phyloP scores from a whole-genome alignment of 2,888 invertebrate genomes.

The Rhaphigaster nebulosa region DNA sequence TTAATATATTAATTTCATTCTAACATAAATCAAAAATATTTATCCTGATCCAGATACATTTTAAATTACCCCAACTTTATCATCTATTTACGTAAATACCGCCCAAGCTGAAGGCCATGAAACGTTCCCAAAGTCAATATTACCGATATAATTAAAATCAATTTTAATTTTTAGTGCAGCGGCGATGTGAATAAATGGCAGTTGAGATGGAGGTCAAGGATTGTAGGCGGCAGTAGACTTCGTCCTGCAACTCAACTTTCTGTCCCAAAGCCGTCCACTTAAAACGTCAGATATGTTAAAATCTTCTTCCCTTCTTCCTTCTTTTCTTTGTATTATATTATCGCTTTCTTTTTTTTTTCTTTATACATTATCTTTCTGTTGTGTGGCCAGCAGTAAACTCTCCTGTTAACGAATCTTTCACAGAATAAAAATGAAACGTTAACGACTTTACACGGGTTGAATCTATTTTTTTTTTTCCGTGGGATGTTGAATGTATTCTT shows the following conservation, averaged over 20 bases:
- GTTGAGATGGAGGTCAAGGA: constrained; percentile 49
- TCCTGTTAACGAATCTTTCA: constrained; percentile 3
- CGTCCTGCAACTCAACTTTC: constrained; percentile 44
- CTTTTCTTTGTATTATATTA: constrained; percentile 46
- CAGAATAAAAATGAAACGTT: constrained; percentile 15
- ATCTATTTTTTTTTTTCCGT: background rate
- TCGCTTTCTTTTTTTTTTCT: constrained; percentile 25
- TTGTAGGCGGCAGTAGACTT: constrained; percentile 43
- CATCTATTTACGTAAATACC: background rate
- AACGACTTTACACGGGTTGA: background rate
- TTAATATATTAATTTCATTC: background rate
- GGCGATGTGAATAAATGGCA: constrained; percentile 45
- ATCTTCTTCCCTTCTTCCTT: constrained; percentile 4
- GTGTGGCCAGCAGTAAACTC: constrained; percentile 1
- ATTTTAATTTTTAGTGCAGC: constrained; percentile 18
- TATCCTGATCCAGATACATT: background rate
- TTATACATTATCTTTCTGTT: background rate
- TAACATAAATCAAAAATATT: background rate
- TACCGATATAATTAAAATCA: background rate
- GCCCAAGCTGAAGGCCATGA: background rate
- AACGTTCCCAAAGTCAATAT: background rate
- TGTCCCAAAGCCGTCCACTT: constrained; percentile 48
- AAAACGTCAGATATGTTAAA: constrained; percentile 50
- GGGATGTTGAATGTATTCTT: background rate
- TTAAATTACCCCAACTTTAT: background rate